A percentile compares a stretch with the other conserved stretches of the same genome.
phyloP scores from a whole-genome alignment of 2,888 invertebrate species.

The Caenorhabditis afra region DNA sequence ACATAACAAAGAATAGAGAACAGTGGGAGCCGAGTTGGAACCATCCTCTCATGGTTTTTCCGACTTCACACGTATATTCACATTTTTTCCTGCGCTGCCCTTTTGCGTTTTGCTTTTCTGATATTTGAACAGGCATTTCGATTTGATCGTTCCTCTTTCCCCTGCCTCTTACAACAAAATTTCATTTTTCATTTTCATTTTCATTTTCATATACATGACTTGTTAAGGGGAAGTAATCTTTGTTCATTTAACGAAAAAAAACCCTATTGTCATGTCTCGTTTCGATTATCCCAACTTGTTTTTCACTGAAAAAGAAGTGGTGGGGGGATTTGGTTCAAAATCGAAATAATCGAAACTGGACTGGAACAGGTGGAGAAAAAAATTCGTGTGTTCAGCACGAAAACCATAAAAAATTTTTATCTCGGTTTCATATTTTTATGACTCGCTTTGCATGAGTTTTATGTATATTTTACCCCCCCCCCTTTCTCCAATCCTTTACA shows the following conservation, averaged over 20 bases:
- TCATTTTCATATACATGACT: too few relatives aligned
- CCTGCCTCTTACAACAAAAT: too few relatives aligned
- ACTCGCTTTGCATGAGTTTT: too few relatives aligned
- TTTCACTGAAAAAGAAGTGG: background rate
- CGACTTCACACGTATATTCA: slow-evolving; percentile 3
- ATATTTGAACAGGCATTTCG: slow-evolving; percentile 15
- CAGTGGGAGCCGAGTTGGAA: background rate
- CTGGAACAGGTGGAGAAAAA: too few relatives aligned
- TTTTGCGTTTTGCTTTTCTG: background rate
- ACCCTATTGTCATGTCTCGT: background rate
- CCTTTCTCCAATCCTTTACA: too few relatives aligned
- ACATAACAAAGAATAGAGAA: background rate
- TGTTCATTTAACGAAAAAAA: background rate
- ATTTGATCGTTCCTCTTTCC: background rate
- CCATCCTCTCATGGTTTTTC: background rate
- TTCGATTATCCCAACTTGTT: background rate
- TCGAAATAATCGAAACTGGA: too few relatives aligned
- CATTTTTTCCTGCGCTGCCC: background rate
- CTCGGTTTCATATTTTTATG: too few relatives aligned
- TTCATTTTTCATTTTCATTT: too few relatives aligned
- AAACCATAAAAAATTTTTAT: too few relatives aligned
- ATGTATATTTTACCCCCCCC: too few relatives aligned
- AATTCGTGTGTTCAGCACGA: too few relatives aligned
- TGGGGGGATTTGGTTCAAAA: too few relatives aligned
- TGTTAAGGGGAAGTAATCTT: background rate